These are phyloP conservation scores for Gouania willdenowi DNA, from an alignment of 2,797 vertebrate genomes.

Conservation along the genomic window DNA sequence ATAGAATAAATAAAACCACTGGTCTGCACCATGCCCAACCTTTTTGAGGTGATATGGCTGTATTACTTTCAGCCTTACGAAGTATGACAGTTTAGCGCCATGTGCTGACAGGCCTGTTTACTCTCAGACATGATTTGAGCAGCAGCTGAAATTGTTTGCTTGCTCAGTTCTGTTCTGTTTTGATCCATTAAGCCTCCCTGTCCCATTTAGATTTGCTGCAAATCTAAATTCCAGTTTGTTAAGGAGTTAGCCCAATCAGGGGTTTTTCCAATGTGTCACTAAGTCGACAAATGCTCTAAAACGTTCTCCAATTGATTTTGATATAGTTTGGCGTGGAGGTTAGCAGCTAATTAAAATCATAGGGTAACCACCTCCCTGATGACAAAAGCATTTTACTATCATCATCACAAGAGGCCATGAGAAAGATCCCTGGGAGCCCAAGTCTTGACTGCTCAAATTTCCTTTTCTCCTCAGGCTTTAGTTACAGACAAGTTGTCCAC, in stretches of 20 bases:
- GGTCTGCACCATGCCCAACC: constrained; percentile 7
- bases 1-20: constrained; percentile 62
- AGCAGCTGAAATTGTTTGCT: constrained; percentile 59
- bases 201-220: constrained; percentile 50
- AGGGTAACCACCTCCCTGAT: constrained; percentile 48
- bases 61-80: constrained; percentile 9
- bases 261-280: constrained; percentile 46
- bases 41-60: constrained; percentile 24
- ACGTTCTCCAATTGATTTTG: constrained; percentile 35
- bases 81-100: constrained; percentile 26
- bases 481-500: constrained; percentile 48
- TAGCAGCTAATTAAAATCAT: constrained; percentile 72
- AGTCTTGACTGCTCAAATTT: constrained; percentile 43
- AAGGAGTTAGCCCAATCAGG: constrained; percentile 46
- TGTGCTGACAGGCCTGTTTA: constrained; percentile 43
- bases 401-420: constrained; percentile 44
- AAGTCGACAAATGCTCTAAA: constrained; percentile 51
- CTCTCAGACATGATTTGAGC: constrained; percentile 40
- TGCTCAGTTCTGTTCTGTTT: constrained; percentile 42
- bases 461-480: constrained; percentile 34
- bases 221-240: constrained; percentile 51
- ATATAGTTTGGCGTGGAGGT: constrained; percentile 60
- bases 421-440: constrained; percentile 43
- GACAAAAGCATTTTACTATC: constrained; percentile 70
- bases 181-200: constrained; percentile 45